Evolutionary conservation across 92 coral and sea anemone genomes (phyloP).

Genomic region (Desmophyllum pertusum): DNA sequence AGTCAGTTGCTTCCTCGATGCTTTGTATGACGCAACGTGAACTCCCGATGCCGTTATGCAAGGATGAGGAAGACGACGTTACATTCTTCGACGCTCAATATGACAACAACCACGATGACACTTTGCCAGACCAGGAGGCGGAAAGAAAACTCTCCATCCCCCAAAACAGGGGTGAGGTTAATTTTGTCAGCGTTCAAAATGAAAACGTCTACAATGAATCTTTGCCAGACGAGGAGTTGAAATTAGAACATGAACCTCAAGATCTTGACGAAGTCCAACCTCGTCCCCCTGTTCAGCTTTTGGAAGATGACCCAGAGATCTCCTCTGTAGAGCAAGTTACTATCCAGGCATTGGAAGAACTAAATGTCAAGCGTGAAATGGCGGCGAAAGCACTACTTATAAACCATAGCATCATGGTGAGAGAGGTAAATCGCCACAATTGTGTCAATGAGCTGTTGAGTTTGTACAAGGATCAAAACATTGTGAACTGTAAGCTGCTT

Average conservation of each 20-base stretch:
- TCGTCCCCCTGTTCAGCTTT: constrained; percentile 42
- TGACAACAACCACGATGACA: constrained; percentile 12
- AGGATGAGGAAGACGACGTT: constrained; percentile 42
- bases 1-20: constrained; percentile 4
- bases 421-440: constrained; percentile 43
- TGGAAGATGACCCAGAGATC: constrained; percentile 38
- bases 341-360: constrained; percentile 19
- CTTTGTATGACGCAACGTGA: constrained; percentile 17
- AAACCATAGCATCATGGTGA: neutral
- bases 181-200: too few relatives aligned
- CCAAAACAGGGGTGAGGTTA: too few relatives aligned
- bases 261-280: constrained; percentile 10
- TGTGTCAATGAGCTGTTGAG: constrained; percentile 53
- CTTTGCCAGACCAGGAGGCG: neutral
- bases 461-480: constrained; percentile 46
- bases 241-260: too few relatives aligned
- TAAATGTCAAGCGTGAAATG: constrained; percentile 13
- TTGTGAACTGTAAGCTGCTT: constrained; percentile 18
- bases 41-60: constrained; percentile 17
- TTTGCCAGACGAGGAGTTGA: too few relatives aligned
- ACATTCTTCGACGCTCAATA: constrained; percentile 23
- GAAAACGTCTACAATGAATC: too few relatives aligned
- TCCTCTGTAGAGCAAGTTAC: constrained; percentile 13
- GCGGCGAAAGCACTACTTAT: constrained; percentile 3
- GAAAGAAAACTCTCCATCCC: neutral